phyloP scores from a whole-genome alignment of 2,888 invertebrate species.

The Apamea sordens region DNA sequence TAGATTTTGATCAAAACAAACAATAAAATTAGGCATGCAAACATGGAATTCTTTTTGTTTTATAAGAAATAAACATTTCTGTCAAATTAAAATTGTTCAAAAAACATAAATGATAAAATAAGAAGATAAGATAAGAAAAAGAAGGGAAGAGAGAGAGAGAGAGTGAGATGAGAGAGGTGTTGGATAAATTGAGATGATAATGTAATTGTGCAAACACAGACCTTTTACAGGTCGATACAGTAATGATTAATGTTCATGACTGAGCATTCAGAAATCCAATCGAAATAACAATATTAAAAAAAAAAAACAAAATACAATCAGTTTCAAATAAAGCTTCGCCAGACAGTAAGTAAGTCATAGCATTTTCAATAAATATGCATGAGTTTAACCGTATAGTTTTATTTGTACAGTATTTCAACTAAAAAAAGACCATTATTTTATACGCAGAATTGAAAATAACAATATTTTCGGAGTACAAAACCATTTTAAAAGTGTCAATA shows the following conservation, averaged over 20 bases:
- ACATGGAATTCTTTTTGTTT: too few species aligned
- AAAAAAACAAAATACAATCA: background rate
- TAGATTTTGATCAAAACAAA: too few species aligned
- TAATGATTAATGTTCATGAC: background rate
- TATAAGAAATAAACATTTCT: too few species aligned
- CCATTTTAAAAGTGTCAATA: constrained; percentile 32
- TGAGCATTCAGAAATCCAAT: background rate
- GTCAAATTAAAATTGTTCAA: too few species aligned
- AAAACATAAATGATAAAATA: too few species aligned
- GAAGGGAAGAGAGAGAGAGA: too few species aligned
- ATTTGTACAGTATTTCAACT: constrained; percentile 25
- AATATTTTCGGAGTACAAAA: constrained; percentile 14
- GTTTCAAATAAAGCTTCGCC: constrained; percentile 13
- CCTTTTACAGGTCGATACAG: background rate
- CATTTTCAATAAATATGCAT: constrained; percentile 42
- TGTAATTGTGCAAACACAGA: background rate
- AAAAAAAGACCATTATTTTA: constrained; percentile 33
- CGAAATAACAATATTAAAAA: background rate
- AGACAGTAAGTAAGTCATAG: background rate
- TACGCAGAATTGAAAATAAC: constrained; percentile 48
- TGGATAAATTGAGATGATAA: too few species aligned
- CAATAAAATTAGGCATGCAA: too few species aligned
- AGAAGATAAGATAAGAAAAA: too few species aligned
- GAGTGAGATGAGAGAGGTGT: too few species aligned
- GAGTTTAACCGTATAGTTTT: constrained; percentile 23